These are phyloP conservation scores for Tiphia femorata DNA, from an alignment of 2,888 invertebrate species.

Conservation along the genomic window DNA sequence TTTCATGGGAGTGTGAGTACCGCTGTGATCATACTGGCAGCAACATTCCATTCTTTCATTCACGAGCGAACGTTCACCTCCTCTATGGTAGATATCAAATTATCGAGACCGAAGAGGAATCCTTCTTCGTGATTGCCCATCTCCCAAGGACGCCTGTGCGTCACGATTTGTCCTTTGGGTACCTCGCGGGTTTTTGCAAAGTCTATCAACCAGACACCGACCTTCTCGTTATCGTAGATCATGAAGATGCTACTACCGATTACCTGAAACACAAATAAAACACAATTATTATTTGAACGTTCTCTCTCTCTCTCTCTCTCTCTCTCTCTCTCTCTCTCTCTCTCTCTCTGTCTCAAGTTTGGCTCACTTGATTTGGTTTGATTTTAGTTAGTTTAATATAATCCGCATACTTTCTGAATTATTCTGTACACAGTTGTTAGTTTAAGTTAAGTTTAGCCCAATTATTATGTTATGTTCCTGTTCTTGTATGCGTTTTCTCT, in stretches of 20 bases:
- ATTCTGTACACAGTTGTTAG: too few relatives aligned
- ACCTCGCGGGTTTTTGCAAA: conserved; percentile 92
- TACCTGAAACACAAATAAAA: conserved; percentile 69
- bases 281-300: background rate
- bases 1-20: background rate
- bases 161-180: conserved; percentile 77
- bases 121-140: conserved; percentile 99
- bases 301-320: background rate
- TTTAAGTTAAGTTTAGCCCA: too few relatives aligned
- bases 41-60: background rate
- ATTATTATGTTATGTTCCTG: too few relatives aligned
- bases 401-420: too few relatives aligned
- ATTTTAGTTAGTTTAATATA: too few relatives aligned
- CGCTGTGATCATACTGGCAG: background rate
- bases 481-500: too few relatives aligned
- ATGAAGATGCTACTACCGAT: conserved; percentile 95
- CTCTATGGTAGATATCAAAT: conserved; percentile 82
- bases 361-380: too few relatives aligned
- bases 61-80: conserved; percentile 55
- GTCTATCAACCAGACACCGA: conserved; percentile 97
- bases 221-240: conserved; percentile 89
- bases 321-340: background rate
- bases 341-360: background rate
- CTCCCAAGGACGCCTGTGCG: conserved; percentile 86
- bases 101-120: conserved; percentile 91